Conservation (phyloP, 2,113 vertebrate genomes). For the Struthidea cinerea region DNA sequence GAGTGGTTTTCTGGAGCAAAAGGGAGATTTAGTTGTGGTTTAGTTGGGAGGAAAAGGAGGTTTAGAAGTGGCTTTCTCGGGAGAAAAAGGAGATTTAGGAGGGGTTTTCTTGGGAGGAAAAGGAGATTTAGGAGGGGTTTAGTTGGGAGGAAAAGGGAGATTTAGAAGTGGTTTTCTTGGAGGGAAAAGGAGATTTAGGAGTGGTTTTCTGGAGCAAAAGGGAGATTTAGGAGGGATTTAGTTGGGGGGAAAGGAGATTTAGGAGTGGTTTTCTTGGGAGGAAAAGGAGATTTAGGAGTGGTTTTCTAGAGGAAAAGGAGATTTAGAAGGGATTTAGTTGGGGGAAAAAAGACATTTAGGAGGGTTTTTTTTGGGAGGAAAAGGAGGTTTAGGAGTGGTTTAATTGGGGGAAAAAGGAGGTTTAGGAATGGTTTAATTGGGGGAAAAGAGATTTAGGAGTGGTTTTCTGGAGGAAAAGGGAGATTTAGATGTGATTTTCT, state of each 20-base stretch:
- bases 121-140: background rate
- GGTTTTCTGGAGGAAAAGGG: too few species aligned
- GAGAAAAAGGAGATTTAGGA: background rate
- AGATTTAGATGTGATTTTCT: background rate
- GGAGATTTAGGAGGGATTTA: background rate
- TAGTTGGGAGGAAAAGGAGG: background rate
- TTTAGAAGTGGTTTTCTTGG: background rate
- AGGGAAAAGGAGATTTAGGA: background rate
- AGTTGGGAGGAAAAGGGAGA: accelerated
- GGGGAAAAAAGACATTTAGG: too few species aligned
- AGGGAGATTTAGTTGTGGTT: background rate
- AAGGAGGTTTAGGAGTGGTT: background rate
- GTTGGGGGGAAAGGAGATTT: background rate
- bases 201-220: background rate
- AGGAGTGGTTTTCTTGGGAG: background rate
- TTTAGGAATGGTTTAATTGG: background rate
- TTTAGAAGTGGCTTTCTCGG: background rate
- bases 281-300: background rate
- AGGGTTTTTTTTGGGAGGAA: background rate
- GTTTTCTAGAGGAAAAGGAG: too few species aligned
- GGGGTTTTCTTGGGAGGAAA: background rate
- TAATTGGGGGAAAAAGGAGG: background rate
- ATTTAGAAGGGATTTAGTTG: too few species aligned
- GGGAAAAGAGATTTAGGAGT: background rate
- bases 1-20: background rate